These are phyloP conservation scores for Heterochromis multidens DNA, from an alignment of 2,113 vertebrate species.

Conservation along the genomic window DNA sequence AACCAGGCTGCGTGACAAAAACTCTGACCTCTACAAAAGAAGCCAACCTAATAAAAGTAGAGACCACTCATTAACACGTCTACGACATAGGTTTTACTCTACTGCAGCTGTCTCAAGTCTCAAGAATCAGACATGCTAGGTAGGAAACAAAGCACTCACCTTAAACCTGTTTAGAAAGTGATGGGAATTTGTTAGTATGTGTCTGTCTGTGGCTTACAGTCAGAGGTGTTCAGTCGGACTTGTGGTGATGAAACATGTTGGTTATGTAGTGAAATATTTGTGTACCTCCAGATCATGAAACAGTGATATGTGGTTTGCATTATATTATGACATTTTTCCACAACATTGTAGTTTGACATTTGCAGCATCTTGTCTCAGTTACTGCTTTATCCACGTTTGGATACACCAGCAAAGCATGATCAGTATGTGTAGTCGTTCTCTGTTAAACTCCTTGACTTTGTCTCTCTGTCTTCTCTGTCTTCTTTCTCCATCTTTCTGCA, in stretches of 20 bases:
- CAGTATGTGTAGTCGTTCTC: background rate
- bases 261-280: background rate
- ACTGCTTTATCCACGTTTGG: background rate
- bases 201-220: background rate
- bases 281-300: background rate
- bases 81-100: conserved; percentile 23
- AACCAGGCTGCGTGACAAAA: conserved; percentile 65
- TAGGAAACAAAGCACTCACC: background rate
- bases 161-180: background rate
- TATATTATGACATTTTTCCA: conserved; percentile 14
- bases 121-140: background rate
- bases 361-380: conserved; percentile 33
- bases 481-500: background rate
- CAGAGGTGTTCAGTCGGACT: background rate
- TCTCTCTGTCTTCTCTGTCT: background rate
- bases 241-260: background rate
- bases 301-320: conserved; percentile 4
- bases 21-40: conserved; percentile 66
- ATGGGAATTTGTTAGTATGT: background rate
- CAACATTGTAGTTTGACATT: conserved; percentile 15
- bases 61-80: conserved; percentile 62
- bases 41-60: conserved; percentile 48
- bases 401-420: background rate
- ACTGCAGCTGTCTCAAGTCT: conserved; percentile 16
- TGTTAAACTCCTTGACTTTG: background rate